Conservation (phyloP, 92 coral and sea anemone genomes). For the Parazoanthus atlanticus region DNA sequence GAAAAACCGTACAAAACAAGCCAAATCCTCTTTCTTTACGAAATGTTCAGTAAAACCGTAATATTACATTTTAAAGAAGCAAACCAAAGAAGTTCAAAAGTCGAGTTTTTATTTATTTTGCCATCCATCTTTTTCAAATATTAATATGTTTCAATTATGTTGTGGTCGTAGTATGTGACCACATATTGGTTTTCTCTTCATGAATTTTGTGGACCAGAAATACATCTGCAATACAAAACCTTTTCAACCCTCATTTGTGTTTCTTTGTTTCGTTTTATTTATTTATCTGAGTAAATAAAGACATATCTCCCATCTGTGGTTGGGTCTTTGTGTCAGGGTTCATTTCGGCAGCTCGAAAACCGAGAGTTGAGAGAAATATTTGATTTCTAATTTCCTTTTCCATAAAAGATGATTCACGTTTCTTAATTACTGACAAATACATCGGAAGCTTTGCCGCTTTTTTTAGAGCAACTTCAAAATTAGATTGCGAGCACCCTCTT, state of each 20-base stretch:
- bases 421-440: neutral
- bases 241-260: neutral
- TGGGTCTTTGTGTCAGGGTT: neutral
- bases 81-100: too few relatives aligned
- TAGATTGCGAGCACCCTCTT: too few relatives aligned
- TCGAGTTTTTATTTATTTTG: too few relatives aligned
- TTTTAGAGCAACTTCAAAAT: neutral
- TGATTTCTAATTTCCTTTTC: neutral
- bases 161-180: neutral
- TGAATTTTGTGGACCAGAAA: neutral
- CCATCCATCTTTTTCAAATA: too few relatives aligned
- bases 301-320: neutral
- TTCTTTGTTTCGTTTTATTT: neutral
- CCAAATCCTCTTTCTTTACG: too few relatives aligned
- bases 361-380: neutral
- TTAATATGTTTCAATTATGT: neutral
- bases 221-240: neutral
- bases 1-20: too few relatives aligned
- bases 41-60: too few relatives aligned
- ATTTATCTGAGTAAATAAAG: slow-evolving; percentile 1
- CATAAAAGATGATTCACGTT: too few relatives aligned
- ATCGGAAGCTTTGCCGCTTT: neutral
- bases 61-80: too few relatives aligned
- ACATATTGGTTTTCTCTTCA: neutral
- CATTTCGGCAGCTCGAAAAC: neutral